Percentiles rank a stretch among this genome's conserved stretches.
Evolutionary conservation across 2,113 vertebrate species (phyloP).

Genomic region (Eonycteris spelaea): DNA sequence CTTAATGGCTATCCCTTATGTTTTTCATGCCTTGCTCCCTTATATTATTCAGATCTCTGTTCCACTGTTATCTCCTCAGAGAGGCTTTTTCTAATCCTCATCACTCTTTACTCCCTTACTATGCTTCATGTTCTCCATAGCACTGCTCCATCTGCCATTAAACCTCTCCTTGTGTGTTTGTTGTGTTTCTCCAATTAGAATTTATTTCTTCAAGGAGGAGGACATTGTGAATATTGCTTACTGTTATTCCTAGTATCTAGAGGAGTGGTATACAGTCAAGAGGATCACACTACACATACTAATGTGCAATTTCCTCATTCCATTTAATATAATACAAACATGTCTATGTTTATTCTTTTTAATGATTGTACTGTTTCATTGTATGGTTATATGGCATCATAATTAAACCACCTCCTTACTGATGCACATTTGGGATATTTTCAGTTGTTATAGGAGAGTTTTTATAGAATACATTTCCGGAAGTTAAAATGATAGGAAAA

Average conservation of each 20-base stretch:
- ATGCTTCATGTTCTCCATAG: neutral
- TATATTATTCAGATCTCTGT: neutral
- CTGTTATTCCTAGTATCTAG: neutral
- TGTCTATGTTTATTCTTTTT: neutral
- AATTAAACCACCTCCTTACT: neutral
- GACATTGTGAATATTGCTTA: rapidly evolving
- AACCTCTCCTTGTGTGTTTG: neutral
- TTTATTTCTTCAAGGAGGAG: neutral
- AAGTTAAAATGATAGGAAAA: constrained; percentile 2
- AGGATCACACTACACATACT: neutral
- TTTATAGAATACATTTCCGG: neutral
- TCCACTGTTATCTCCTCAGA: neutral
- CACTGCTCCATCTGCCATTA: neutral
- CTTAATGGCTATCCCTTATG: neutral
- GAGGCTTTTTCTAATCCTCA: neutral
- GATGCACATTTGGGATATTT: neutral
- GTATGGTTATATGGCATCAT: neutral
- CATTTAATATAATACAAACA: neutral
- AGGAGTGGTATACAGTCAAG: neutral
- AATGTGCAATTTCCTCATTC: neutral
- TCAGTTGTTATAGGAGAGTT: neutral
- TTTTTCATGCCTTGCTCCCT: neutral
- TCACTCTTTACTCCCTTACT: neutral
- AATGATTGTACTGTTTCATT: neutral
- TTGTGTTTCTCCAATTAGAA: neutral